phyloP scores from a whole-genome alignment of 2,797 vertebrate species.

The Scolopax bukidnonensis region DNA sequence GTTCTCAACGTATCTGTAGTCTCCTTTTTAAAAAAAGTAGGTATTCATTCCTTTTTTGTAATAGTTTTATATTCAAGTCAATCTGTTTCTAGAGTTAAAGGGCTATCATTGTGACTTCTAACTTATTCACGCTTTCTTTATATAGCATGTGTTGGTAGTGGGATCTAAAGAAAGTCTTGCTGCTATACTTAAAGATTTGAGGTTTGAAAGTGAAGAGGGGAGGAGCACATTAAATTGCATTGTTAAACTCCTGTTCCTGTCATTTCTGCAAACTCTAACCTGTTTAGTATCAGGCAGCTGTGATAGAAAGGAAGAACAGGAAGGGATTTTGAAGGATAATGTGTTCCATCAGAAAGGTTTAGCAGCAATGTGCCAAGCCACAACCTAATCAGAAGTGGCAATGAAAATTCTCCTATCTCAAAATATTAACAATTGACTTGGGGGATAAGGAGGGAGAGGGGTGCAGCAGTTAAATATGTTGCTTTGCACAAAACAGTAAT shows the following conservation, averaged over 20 bases:
- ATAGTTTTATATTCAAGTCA: not conserved
- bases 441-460: accelerated
- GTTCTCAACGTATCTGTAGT: not conserved
- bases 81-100: not conserved
- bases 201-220: not conserved
- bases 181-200: not conserved
- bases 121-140: not conserved
- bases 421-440: not conserved
- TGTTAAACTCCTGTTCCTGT: not conserved
- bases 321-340: not conserved
- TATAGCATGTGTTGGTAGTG: not conserved
- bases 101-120: not conserved
- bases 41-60: not conserved
- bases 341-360: not conserved
- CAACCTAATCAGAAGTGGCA: not conserved
- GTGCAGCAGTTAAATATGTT: not conserved
- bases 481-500: not conserved
- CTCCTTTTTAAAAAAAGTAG: not conserved
- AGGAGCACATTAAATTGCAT: not conserved
- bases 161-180: not conserved
- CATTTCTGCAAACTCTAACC: not conserved
- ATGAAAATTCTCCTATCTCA: not conserved
- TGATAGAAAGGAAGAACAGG: not conserved
- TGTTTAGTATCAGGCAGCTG: not conserved
- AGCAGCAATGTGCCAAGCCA: not conserved